Percentiles rank a stretch among this genome's conserved stretches.
phyloP scores from a whole-genome alignment of 2,888 invertebrate species.

The Hermodice carunculata region DNA sequence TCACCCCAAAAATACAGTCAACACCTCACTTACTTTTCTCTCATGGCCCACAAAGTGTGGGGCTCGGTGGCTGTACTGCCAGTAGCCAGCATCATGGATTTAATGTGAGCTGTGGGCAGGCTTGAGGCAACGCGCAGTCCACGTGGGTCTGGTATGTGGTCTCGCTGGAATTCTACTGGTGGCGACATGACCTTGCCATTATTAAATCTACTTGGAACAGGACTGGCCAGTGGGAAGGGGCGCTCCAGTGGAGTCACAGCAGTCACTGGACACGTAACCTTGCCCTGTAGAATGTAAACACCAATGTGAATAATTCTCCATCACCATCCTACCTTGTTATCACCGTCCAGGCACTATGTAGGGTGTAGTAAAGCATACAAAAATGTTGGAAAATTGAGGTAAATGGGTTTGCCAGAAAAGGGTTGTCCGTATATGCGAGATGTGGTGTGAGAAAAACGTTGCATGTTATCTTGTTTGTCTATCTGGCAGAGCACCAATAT shows the following conservation, averaged over 20 bases:
- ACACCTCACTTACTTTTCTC: conserved; percentile 24
- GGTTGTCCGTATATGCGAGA: too few relatives aligned
- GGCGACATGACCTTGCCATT: not conserved
- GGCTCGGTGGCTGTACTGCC: conserved; percentile 25
- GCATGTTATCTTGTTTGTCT: too few relatives aligned
- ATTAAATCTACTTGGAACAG: conserved; percentile 44
- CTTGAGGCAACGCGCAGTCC: conserved; percentile 24
- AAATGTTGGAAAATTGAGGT: too few relatives aligned
- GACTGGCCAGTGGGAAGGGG: conserved; percentile 50
- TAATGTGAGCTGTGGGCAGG: conserved; percentile 29
- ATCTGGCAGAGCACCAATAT: too few relatives aligned
- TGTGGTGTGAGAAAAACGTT: too few relatives aligned
- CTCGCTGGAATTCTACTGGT: not conserved
- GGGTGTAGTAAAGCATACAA: too few relatives aligned
- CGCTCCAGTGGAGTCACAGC: conserved; percentile 55
- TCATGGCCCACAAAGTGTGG: conserved; percentile 40
- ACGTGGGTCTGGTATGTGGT: conserved; percentile 8
- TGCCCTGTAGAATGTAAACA: conserved; percentile 9
- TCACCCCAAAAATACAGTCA: too few relatives aligned
- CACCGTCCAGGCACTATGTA: too few relatives aligned
- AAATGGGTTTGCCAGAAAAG: too few relatives aligned
- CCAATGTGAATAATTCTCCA: too few relatives aligned
- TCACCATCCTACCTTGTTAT: too few relatives aligned
- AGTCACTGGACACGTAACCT: conserved; percentile 48
- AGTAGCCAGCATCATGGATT: conserved; percentile 26